Percentiles rank a stretch among this genome's conserved stretches.
Conservation (phyloP, 2,113 vertebrate genomes). For the Oplegnathus fasciatus region DNA sequence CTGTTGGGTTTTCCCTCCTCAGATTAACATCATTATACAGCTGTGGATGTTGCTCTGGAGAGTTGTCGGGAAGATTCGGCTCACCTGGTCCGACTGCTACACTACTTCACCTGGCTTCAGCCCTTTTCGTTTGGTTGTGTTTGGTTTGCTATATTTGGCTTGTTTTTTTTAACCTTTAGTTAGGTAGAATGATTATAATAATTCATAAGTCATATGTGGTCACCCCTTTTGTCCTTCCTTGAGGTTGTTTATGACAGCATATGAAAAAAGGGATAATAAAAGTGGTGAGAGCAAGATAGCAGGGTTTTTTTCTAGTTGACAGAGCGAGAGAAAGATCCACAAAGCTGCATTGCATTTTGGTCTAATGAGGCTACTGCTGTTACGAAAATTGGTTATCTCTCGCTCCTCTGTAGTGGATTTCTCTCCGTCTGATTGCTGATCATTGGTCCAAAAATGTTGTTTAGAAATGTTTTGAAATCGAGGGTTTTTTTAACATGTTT, state of each 20-base stretch:
- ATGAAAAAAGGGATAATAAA: not conserved
- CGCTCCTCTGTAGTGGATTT: conserved; percentile 19
- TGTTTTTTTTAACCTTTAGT: not conserved
- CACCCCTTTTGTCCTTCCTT: not conserved
- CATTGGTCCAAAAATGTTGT: not conserved
- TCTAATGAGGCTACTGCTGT: conserved; percentile 17
- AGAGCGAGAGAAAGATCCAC: not conserved
- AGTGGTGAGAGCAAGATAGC: not conserved
- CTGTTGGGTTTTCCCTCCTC: not conserved
- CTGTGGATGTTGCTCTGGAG: not conserved
- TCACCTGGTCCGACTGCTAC: not conserved
- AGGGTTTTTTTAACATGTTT: not conserved
- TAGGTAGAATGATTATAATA: not conserved
- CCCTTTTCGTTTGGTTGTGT: not conserved
- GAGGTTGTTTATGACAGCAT: not conserved
- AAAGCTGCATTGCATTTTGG: conserved; percentile 12
- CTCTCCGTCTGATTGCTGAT: conserved; percentile 29
- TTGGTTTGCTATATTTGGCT: not conserved
- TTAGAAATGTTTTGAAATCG: conserved; percentile 23
- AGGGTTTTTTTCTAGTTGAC: not conserved
- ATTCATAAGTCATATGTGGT: not conserved
- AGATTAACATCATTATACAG: not conserved
- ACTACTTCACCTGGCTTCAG: not conserved
- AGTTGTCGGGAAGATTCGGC: not conserved
- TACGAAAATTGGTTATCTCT: conserved; percentile 32